Evolutionary conservation across 1,140 invertebrate species (phyloP).

Genomic region (Aphis craccivora): DNA sequence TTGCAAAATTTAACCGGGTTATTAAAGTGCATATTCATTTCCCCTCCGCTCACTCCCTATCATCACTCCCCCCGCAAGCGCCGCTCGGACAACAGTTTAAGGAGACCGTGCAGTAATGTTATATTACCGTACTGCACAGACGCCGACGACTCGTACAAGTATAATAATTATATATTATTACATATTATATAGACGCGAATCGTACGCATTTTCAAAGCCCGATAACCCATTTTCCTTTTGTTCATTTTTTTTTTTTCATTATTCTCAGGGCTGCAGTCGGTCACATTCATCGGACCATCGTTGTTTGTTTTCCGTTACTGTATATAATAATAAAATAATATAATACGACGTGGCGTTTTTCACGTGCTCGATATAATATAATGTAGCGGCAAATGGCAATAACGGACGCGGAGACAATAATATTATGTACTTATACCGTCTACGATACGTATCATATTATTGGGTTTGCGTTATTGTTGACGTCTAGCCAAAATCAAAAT

Average conservation of each 20-base stretch:
- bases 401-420: neutral
- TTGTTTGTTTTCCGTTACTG: conserved; percentile 6
- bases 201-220: neutral
- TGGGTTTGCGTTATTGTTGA: neutral
- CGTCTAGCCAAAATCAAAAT: conserved; percentile 1
- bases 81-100: neutral
- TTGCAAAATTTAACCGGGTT: conserved; percentile 2
- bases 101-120: neutral
- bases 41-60: neutral
- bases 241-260: neutral
- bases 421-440: neutral
- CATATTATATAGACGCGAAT: neutral
- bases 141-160: neutral
- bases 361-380: neutral
- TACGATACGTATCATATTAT: neutral
- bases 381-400: neutral
- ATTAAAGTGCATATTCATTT: neutral
- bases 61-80: no score
- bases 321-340: conserved; percentile 15
- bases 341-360: neutral
- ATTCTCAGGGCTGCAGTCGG: neutral
- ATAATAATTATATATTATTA: no score
- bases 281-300: neutral
- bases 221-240: neutral
- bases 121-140: neutral